These are phyloP conservation scores for Montipora capitata DNA, from an alignment of 92 coral and sea anemone genomes.

Conservation along the genomic window DNA sequence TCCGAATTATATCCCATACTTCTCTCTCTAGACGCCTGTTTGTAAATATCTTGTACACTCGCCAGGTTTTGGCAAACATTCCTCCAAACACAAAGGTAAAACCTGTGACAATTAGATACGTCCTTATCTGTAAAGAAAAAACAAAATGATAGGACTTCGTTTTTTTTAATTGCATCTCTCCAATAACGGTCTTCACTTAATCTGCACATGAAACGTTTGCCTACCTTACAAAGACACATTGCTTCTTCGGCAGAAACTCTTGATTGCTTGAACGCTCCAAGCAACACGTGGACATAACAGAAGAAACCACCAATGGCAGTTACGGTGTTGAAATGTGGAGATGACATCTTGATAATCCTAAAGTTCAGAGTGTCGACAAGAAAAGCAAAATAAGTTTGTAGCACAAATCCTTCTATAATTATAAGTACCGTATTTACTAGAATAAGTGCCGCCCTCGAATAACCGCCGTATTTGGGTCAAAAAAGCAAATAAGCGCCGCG, in stretches of 20 bases:
- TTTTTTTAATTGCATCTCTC: neutral
- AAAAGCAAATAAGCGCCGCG: no score
- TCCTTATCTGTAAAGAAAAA: conserved; percentile 59
- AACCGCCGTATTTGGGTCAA: no score
- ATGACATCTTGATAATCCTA: conserved; percentile 91
- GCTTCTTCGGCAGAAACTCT: conserved; percentile 12
- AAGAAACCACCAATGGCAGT: conserved; percentile 84
- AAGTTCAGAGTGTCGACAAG: neutral
- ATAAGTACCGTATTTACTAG: no score
- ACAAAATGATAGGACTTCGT: neutral
- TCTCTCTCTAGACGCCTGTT: conserved; percentile 87
- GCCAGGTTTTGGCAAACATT: conserved; percentile 94
- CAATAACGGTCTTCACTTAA: neutral
- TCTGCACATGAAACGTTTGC: neutral
- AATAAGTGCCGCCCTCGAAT: no score
- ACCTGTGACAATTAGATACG: conserved; percentile 81
- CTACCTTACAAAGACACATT: conserved; percentile 61
- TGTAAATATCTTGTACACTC: conserved; percentile 96
- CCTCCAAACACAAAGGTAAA: conserved; percentile 91
- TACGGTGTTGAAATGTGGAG: conserved; percentile 89
- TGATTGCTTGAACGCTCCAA: conserved; percentile 64
- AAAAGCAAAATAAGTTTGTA: neutral
- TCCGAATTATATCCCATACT: conserved; percentile 36
- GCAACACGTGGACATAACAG: conserved; percentile 75
- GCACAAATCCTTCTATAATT: no score